phyloP scores from a whole-genome alignment of 1,140 invertebrate genomes.

The Frieseomelitta varia region DNA sequence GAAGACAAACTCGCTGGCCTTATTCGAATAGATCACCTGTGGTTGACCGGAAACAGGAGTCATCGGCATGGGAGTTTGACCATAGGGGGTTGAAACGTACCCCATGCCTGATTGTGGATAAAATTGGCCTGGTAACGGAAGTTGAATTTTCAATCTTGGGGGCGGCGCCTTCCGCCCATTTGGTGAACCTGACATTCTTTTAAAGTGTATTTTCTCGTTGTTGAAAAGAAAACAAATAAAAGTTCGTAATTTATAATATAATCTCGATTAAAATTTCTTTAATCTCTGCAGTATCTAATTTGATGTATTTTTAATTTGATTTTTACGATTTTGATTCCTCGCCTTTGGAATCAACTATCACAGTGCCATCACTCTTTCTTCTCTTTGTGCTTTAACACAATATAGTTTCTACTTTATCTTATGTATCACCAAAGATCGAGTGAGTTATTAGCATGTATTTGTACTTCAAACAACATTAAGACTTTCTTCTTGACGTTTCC shows the following conservation, averaged over 20 bases:
- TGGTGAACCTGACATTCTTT: conserved; percentile 74
- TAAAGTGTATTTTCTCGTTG: background rate
- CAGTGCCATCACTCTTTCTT: background rate
- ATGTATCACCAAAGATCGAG: background rate
- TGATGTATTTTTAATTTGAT: too few species aligned
- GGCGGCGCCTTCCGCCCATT: conserved; percentile 71
- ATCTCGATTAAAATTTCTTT: background rate
- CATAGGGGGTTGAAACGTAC: conserved; percentile 77
- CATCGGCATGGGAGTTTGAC: conserved; percentile 80
- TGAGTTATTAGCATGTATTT: background rate
- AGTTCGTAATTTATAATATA: background rate
- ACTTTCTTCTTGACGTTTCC: background rate
- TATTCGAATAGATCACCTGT: conserved; percentile 84
- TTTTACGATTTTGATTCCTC: too few species aligned
- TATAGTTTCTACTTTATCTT: background rate
- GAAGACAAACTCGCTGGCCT: conserved; percentile 88
- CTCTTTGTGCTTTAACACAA: background rate
- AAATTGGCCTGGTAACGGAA: conserved; percentile 82
- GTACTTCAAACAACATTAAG: background rate
- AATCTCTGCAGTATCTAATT: too few species aligned
- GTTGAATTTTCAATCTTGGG: conserved; percentile 82
- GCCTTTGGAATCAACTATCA: background rate
- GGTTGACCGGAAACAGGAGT: conserved; percentile 81
- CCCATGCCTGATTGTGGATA: conserved; percentile 73
- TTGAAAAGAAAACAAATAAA: background rate